Conservation (phyloP, 2,888 invertebrate species). For the Tenthredo notha region DNA sequence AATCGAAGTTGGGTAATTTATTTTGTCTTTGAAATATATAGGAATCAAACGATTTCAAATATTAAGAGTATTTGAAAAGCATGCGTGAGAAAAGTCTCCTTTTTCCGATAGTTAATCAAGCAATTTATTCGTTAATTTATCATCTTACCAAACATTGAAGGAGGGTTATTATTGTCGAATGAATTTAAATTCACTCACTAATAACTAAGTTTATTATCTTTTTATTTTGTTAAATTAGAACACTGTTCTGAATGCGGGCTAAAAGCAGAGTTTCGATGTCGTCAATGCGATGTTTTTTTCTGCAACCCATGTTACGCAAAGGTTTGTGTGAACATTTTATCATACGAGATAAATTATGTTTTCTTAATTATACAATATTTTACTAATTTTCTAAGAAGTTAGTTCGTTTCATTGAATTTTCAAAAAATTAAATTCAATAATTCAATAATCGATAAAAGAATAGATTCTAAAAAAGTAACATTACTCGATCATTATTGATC, state of each 20-base stretch:
- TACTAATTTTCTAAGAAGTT: not conserved
- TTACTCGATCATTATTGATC: conserved; percentile 1
- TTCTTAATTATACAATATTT: conserved; percentile 44
- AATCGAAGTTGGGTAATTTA: not conserved
- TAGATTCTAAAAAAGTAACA: not conserved
- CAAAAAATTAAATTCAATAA: not conserved
- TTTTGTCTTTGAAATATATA: not conserved
- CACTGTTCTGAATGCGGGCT: conserved; percentile 69
- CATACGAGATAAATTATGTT: not conserved
- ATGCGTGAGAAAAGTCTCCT: not conserved
- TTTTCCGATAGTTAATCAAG: not conserved
- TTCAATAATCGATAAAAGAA: not conserved
- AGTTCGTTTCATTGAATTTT: not conserved
- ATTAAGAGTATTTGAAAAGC: not conserved
- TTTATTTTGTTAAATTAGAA: conserved; percentile 61
- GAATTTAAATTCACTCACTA: not conserved
- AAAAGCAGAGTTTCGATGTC: conserved; percentile 66
- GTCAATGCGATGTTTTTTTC: conserved; percentile 67
- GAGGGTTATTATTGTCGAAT: not conserved
- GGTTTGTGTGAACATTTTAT: conserved; percentile 64
- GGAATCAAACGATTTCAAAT: not conserved
- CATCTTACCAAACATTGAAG: not conserved
- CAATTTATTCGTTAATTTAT: not conserved
- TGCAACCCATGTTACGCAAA: conserved; percentile 70
- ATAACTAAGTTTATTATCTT: not conserved